Evolutionary conservation across 2,113 vertebrate genomes (phyloP).

Genomic region (Cynoglossus semilaevis): DNA sequence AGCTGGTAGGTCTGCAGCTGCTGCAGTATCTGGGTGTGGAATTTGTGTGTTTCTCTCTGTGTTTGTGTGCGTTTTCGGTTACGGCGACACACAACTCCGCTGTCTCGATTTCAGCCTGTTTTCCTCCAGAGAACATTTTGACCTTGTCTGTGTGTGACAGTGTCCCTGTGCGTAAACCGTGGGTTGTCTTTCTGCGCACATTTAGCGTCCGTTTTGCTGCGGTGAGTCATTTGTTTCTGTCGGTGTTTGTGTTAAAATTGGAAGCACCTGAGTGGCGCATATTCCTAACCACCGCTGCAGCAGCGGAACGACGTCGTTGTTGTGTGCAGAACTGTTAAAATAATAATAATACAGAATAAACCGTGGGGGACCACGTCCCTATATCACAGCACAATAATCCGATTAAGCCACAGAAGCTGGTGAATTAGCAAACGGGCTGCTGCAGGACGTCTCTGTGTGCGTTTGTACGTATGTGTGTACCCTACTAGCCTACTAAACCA

Average conservation of each 20-base stretch:
- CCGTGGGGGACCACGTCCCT: no score
- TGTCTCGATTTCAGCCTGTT: not conserved
- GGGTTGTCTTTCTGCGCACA: no score
- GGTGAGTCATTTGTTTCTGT: no score
- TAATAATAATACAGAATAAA: no score
- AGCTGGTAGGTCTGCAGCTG: no score
- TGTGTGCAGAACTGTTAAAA: no score
- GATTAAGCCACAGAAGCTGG: no score
- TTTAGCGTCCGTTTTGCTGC: not conserved
- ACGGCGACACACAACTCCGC: not conserved
- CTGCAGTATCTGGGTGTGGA: not conserved
- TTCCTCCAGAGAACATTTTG: conserved; percentile 2
- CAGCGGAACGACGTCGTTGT: no score
- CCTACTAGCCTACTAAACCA: conserved; percentile 40
- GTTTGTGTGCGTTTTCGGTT: not conserved
- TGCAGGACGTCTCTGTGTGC: not conserved
- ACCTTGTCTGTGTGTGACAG: conserved; percentile 1
- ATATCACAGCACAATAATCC: no score
- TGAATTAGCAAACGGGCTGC: no score
- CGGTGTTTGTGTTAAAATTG: not conserved
- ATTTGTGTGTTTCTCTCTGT: not conserved
- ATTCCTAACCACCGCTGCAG: not conserved
- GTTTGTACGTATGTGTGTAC: conserved; percentile 35
- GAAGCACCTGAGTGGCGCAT: conserved; percentile 25
- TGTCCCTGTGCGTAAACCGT: no score